Base-by-base conservation (phyloP, 1,140 invertebrate genomes). In the Cephus cinctus region DNA sequence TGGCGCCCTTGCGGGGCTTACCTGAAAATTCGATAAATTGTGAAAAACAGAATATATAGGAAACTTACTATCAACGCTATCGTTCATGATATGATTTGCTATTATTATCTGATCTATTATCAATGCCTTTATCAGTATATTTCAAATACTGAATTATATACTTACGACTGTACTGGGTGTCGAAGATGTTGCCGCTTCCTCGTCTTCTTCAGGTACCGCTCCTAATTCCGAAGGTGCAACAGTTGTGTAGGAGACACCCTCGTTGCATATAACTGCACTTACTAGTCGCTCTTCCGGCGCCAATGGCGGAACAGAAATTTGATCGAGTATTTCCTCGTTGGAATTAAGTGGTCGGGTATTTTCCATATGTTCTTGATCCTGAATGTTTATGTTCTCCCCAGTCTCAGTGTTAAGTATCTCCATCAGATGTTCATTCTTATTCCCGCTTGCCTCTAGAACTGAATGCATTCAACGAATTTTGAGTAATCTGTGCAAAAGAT, bases 171-270 rank as follows among this genome's bases (percentile, higher is more conserved):
- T 82, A 67, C 81, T 85, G 11, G 84, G 85, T 22, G 84, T 85
- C 51, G 84, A 80, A 5, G 83, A 86, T 56, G 71, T 76, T 40
- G 68, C 77, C 56, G 69, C 75, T 25, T 78, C 69, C 55, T 81
- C 80, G 42, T 86, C 83, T 61, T 87, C 84, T 59, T 86, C 84
- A 4, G 82, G 81, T 36, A 86, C 85, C 2, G 84, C 80, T 15
- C 57, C 80, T 43, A 72, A 70, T 64, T 56, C 73, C 59, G 57
- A 74, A 52, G 63, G 70, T 3, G 65, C 42, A 5, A 59, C 57
- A 1, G 61, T 55, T 1, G 57, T 52, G 27, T 67, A 65, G 11
- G 62, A 49, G 2, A 65, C 49, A 16, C 58, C 57, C 14, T 50
- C 55, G 36, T 66, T 69, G 22, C 66, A 67, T 25, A 50, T 45